Evolutionary conservation across 2,888 invertebrate species (phyloP).

Genomic region (Drosophila ezoana): DNA sequence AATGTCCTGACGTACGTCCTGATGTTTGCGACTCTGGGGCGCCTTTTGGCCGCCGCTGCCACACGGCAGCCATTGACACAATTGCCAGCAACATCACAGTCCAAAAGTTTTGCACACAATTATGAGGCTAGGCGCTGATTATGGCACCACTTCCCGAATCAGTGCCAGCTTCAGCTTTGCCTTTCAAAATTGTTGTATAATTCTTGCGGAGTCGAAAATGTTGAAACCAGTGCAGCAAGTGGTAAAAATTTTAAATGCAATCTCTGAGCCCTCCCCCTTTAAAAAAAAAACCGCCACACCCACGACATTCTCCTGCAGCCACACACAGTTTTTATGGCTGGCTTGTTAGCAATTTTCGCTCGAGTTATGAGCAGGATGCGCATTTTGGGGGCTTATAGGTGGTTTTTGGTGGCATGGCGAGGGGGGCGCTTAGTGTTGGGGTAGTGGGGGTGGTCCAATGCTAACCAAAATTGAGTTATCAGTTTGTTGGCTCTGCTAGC

Average conservation of each 20-base stretch:
- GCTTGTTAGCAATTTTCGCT: constrained; percentile 71
- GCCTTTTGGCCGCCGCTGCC: constrained; percentile 41
- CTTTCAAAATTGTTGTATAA: constrained; percentile 47
- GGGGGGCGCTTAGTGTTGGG: neutral
- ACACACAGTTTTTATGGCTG: constrained; percentile 67
- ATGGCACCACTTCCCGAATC: constrained; percentile 15
- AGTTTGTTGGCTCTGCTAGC: constrained; percentile 81
- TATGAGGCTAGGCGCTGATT: constrained; percentile 62
- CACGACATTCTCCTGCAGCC: constrained; percentile 2
- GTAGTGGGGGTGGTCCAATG: constrained; percentile 39
- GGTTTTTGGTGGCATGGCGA: constrained; percentile 13
- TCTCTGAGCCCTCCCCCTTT: constrained; percentile 1
- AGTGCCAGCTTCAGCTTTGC: constrained; percentile 3
- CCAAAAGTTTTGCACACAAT: constrained; percentile 67
- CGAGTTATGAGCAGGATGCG: constrained; percentile 63
- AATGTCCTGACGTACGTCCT: constrained; percentile 47
- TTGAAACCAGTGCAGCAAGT: constrained; percentile 25
- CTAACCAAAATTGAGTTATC: constrained; percentile 83
- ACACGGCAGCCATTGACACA: constrained; percentile 74
- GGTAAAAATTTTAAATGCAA: constrained; percentile 65
- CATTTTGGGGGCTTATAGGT: constrained; percentile 13
- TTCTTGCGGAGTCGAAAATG: constrained; percentile 34
- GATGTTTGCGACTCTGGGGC: constrained; percentile 32
- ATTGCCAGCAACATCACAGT: constrained; percentile 56
- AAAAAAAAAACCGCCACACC: neutral